These are phyloP conservation scores for Caligus rogercresseyi DNA, from an alignment of 1,140 invertebrate genomes.

Conservation along the genomic window DNA sequence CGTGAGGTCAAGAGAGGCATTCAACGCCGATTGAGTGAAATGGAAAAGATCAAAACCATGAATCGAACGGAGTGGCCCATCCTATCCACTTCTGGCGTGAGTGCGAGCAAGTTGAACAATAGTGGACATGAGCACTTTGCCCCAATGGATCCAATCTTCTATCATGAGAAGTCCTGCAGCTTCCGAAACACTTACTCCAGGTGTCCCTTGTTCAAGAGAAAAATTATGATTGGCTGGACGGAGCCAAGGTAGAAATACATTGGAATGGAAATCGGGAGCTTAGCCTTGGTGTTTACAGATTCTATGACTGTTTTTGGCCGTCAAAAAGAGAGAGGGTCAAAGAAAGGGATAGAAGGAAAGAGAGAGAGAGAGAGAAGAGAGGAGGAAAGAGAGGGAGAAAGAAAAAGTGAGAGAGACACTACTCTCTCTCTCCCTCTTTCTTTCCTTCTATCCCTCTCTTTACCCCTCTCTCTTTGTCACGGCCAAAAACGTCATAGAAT, in stretches of 20 bases:
- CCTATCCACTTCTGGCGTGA: not conserved
- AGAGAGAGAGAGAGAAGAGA: too few relatives aligned
- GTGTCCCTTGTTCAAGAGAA: not conserved
- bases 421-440: too few relatives aligned
- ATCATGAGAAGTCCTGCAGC: constrained; percentile 4
- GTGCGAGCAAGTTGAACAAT: not conserved
- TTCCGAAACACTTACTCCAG: not conserved
- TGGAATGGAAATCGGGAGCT: too few relatives aligned
- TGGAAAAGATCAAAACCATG: not conserved
- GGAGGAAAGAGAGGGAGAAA: too few relatives aligned
- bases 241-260: not conserved
- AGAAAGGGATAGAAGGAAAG: too few relatives aligned
- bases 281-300: too few relatives aligned
- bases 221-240: not conserved
- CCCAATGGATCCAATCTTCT: constrained; percentile 1
- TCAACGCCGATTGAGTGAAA: not conserved
- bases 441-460: too few relatives aligned
- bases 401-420: too few relatives aligned
- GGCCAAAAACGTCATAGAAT: too few relatives aligned
- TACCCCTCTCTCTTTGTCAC: too few relatives aligned
- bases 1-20: not conserved
- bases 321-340: too few relatives aligned
- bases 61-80: not conserved
- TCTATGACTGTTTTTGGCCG: too few relatives aligned
- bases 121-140: not conserved